phyloP scores from a whole-genome alignment of 2,113 vertebrate species.

The Mola mola region DNA sequence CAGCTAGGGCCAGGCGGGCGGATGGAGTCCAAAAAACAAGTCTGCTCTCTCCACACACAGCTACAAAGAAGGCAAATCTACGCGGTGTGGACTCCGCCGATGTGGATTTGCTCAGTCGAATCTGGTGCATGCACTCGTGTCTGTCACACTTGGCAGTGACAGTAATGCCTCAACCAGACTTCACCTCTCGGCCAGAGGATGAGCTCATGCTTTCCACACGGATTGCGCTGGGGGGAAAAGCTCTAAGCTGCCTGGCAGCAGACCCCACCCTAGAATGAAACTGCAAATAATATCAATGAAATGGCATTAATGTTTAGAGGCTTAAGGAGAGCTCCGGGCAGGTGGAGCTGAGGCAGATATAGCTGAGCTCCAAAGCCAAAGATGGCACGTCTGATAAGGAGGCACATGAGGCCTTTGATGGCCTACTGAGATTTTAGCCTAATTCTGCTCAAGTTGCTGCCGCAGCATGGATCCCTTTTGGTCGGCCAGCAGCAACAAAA shows the following conservation, averaged over 20 bases:
- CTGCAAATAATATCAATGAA: conserved; percentile 62
- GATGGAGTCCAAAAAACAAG: conserved; percentile 60
- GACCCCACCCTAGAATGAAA: conserved; percentile 81
- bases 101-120: conserved; percentile 20
- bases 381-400: conserved; percentile 58
- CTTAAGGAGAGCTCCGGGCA: conserved; percentile 5
- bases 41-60: conserved; percentile 14
- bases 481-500: conserved; percentile 37
- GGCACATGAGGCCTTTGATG: conserved; percentile 45
- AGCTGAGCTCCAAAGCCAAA: conserved; percentile 30
- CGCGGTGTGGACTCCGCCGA: conserved; percentile 2
- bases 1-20: conserved; percentile 62
- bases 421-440: conserved; percentile 49
- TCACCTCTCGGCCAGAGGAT: conserved; percentile 70
- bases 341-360: conserved; percentile 20
- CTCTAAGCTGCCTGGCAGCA: conserved; percentile 65
- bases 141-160: conserved; percentile 46
- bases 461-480: conserved; percentile 2
- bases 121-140: background rate
- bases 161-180: conserved; percentile 77
- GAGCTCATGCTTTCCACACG: conserved; percentile 77
- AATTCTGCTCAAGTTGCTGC: conserved; percentile 39
- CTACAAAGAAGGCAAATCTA: conserved; percentile 23
- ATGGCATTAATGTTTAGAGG: conserved; percentile 11
- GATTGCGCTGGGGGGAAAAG: conserved; percentile 49